These are phyloP conservation scores for Lathronympha strigana DNA, from an alignment of 2,888 invertebrate species.

Conservation along the genomic window DNA sequence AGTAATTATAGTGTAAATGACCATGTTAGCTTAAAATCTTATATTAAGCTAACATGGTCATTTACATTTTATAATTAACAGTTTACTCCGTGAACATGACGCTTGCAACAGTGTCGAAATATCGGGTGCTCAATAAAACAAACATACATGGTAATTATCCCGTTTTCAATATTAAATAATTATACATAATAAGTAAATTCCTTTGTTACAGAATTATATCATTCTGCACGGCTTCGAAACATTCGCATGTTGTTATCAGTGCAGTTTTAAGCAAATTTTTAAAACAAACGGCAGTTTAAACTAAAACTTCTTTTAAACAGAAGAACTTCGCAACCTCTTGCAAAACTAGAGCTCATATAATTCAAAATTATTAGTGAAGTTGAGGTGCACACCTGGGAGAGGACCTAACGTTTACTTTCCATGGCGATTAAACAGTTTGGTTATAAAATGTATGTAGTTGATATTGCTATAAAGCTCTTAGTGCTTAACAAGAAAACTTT, in stretches of 20 bases:
- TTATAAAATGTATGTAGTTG: not conserved
- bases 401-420: not conserved
- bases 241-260: constrained; percentile 5
- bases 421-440: not conserved
- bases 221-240: not conserved
- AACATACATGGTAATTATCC: too few relatives aligned
- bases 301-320: constrained; percentile 59
- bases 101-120: too few relatives aligned
- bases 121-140: too few relatives aligned
- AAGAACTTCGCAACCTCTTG: constrained; percentile 65
- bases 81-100: too few relatives aligned
- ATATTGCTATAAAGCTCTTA: not conserved
- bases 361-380: constrained; percentile 74
- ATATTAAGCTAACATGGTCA: too few relatives aligned
- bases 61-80: too few relatives aligned
- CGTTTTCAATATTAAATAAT: not conserved
- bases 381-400: constrained; percentile 61
- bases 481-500: too few relatives aligned
- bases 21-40: too few relatives aligned
- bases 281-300: constrained; percentile 17
- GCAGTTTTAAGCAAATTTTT: not conserved
- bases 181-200: not conserved
- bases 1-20: too few relatives aligned
- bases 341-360: constrained; percentile 63
- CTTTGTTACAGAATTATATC: not conserved